Conservation (phyloP, 2,888 invertebrate species). For the Pelosia muscerda region DNA sequence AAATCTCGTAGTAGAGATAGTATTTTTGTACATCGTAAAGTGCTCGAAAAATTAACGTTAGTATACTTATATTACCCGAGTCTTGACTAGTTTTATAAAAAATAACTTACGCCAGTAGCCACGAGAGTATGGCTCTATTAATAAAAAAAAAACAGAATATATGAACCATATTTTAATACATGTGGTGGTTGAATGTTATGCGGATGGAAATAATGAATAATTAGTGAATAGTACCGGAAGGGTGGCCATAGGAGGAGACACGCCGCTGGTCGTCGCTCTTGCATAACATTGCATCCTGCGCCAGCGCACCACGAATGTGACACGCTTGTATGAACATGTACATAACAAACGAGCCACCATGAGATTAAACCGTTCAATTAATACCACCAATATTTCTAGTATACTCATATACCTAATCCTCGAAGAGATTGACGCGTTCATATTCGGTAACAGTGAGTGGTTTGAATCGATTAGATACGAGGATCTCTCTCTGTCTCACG, state of each 20-base stretch:
- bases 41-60: neutral
- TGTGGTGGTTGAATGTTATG: conserved; percentile 16
- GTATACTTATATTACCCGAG: neutral
- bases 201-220: conserved; percentile 37
- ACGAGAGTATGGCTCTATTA: neutral
- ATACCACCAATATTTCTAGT: neutral
- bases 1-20: neutral
- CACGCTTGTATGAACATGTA: conserved; percentile 41
- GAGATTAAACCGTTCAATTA: neutral
- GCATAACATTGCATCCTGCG: conserved; percentile 68
- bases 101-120: neutral
- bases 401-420: neutral
- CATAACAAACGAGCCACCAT: conserved; percentile 7
- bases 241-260: conserved; percentile 59
- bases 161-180: conserved; percentile 13
- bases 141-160: neutral
- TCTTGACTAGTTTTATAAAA: neutral
- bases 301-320: conserved; percentile 26
- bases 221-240: conserved; percentile 58
- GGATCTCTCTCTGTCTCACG: too few species aligned
- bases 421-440: neutral
- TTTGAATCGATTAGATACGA: neutral
- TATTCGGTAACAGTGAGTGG: neutral
- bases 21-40: neutral
- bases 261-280: conserved; percentile 60